These are phyloP conservation scores for Anguilla obscura DNA, from an alignment of 2,797 vertebrate genomes.

Conservation along the genomic window DNA sequence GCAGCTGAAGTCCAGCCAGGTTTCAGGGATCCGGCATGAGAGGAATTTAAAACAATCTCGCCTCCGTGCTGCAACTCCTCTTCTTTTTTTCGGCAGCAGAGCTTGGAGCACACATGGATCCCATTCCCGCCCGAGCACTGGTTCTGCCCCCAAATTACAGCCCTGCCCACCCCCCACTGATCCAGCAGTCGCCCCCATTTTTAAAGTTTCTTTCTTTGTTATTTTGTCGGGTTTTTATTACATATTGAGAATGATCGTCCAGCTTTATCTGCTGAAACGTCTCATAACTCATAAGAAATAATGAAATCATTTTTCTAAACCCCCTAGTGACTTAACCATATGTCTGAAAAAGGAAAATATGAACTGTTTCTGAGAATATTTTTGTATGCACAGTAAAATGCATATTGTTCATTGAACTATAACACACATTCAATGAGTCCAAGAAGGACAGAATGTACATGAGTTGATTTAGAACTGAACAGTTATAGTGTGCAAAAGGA, in stretches of 20 bases:
- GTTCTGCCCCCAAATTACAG: slow-evolving; percentile 15
- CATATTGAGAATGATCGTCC: neutral
- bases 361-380: neutral
- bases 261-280: neutral
- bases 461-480: neutral
- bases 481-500: neutral
- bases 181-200: neutral
- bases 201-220: neutral
- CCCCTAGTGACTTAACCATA: neutral
- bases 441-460: neutral
- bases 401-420: neutral
- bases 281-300: neutral
- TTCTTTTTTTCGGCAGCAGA: neutral
- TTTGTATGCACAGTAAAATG: neutral
- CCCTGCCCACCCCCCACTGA: neutral
- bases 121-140: neutral
- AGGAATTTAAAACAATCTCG: slow-evolving; percentile 21
- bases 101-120: slow-evolving; percentile 1
- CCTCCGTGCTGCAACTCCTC: neutral
- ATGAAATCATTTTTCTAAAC: neutral
- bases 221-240: neutral
- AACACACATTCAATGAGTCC: neutral
- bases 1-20: slow-evolving; percentile 22
- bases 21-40: slow-evolving; percentile 14
- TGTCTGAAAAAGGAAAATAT: neutral